Conservation (phyloP, 2,797 vertebrate genomes). For the Naso thynnoides region DNA sequence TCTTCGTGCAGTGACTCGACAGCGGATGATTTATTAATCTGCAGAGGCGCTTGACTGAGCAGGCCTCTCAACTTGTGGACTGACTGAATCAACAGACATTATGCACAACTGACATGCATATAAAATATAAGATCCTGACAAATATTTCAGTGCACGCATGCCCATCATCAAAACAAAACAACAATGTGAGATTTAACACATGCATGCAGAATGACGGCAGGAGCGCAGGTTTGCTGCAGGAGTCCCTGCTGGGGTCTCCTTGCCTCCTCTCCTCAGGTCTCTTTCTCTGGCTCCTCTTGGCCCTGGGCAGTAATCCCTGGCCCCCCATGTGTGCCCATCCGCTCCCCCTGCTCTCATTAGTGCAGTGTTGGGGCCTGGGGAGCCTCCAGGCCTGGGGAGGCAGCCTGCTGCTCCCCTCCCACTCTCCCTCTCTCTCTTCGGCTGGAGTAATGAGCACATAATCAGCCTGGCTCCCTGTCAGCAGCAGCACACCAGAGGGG, state of each 20-base stretch:
- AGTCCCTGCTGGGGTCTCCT: constrained; percentile 69
- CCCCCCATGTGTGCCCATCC: constrained; percentile 79
- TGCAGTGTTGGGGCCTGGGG: constrained; percentile 77
- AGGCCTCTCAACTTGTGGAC: neutral
- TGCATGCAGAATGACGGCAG: constrained; percentile 38
- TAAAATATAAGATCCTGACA: constrained; percentile 21
- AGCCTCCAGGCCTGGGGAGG: constrained; percentile 81
- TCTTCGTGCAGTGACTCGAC: neutral
- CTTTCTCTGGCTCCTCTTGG: constrained; percentile 74
- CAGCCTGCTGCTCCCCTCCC: constrained; percentile 77
- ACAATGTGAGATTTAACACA: constrained; percentile 48
- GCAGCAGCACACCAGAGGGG: constrained; percentile 80
- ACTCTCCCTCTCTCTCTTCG: constrained; percentile 61
- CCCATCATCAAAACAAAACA: constrained; percentile 56
- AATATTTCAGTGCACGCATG: constrained; percentile 25
- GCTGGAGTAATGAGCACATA: constrained; percentile 85
- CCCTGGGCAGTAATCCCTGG: constrained; percentile 81
- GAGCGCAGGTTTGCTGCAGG: constrained; percentile 60
- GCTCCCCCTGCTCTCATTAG: constrained; percentile 86
- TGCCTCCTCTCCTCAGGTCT: constrained; percentile 58
- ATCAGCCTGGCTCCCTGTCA: constrained; percentile 84
- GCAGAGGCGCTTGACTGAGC: constrained; percentile 10
- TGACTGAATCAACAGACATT: constrained; percentile 20
- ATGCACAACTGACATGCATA: constrained; percentile 23
- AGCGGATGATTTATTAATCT: constrained; percentile 36